These are phyloP conservation scores for Chaenogobius annularis DNA, from an alignment of 2,113 vertebrate species.

Conservation along the genomic window DNA sequence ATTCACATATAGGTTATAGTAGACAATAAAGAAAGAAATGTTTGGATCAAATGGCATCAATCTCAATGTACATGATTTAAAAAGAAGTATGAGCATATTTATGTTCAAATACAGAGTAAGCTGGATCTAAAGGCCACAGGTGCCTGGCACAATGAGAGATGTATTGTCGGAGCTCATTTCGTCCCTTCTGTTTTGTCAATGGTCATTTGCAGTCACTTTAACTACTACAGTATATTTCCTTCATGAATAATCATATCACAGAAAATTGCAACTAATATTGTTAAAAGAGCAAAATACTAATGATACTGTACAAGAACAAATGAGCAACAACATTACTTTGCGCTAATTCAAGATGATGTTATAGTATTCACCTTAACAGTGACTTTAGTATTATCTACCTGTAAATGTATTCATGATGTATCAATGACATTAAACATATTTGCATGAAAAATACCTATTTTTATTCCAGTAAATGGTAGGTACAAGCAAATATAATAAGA, in stretches of 20 bases:
- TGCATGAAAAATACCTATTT: background rate
- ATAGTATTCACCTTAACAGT: background rate
- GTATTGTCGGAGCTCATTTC: background rate
- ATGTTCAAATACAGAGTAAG: background rate
- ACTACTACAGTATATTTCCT: background rate
- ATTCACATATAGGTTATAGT: background rate
- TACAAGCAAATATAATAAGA: constrained; percentile 5
- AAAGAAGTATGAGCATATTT: background rate
- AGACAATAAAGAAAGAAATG: constrained; percentile 3
- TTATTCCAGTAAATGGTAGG: background rate
- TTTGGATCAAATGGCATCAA: background rate
- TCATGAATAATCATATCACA: background rate
- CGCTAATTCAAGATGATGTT: background rate
- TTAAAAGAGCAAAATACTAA: too few species aligned
- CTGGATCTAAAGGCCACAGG: constrained; percentile 6
- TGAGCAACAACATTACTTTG: background rate
- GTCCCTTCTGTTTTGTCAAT: background rate
- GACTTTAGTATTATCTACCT: background rate
- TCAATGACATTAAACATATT: constrained; percentile 15
- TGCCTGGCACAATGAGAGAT: constrained; percentile 15
- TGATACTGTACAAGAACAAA: background rate
- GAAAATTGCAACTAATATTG: background rate
- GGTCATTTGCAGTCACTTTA: background rate
- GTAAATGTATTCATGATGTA: constrained; percentile 23
- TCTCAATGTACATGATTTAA: background rate